These are phyloP conservation scores for Phlogophora meticulosa DNA, from an alignment of 2,888 invertebrate species.

Conservation along the genomic window DNA sequence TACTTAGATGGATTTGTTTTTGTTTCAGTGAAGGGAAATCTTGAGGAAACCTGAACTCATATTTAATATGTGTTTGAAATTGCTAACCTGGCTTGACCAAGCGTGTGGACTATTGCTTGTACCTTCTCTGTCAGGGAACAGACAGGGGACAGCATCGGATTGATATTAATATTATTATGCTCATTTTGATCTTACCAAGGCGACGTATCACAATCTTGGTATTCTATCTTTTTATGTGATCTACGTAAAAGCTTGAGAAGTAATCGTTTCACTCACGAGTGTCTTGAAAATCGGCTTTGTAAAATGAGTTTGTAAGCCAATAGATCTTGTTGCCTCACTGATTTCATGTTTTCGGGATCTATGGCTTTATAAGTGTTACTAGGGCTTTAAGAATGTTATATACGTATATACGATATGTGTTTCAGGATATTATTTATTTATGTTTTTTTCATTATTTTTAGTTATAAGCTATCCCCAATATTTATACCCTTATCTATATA, in stretches of 20 bases:
- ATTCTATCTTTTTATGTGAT: neutral
- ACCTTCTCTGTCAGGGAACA: no score
- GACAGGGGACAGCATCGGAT: no score
- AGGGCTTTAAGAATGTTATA: neutral
- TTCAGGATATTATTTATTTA: neutral
- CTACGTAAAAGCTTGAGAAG: neutral
- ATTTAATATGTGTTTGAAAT: no score
- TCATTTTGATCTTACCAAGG: neutral
- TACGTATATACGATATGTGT: neutral
- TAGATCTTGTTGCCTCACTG: slow-evolving; percentile 25
- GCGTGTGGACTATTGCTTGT: no score
- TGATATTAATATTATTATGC: neutral
- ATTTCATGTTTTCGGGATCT: slow-evolving; percentile 19
- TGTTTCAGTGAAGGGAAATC: no score
- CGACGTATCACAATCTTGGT: neutral
- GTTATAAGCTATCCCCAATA: no score
- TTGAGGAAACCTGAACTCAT: no score
- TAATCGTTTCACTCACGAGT: slow-evolving; percentile 40
- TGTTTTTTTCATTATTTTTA: no score
- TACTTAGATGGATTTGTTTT: no score
- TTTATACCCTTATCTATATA: no score
- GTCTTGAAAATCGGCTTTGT: slow-evolving; percentile 41
- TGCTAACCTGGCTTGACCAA: no score
- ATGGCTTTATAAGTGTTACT: slow-evolving; percentile 5
- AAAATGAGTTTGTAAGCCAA: slow-evolving; percentile 54